Evolutionary conservation across 1,140 invertebrate genomes (phyloP).

Genomic region (Macrostomum lignano): DNA sequence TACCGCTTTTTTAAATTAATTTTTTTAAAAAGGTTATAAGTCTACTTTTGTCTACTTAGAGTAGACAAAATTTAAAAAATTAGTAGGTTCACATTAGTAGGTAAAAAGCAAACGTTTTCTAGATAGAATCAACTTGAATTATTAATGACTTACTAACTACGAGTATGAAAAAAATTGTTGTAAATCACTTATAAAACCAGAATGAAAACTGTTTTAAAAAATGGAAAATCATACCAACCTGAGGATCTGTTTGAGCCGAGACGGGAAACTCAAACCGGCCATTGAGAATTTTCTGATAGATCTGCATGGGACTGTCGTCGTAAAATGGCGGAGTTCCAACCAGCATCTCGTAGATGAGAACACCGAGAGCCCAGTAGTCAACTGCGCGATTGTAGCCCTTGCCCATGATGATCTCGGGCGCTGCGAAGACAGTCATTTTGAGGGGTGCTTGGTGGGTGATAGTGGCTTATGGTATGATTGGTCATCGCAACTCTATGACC

Average conservation of each 20-base stretch:
- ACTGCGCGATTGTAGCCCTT: no score
- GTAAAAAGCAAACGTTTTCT: neutral
- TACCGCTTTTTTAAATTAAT: no score
- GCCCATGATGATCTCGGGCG: no score
- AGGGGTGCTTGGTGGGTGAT: no score
- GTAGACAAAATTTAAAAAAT: no score
- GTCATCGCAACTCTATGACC: no score
- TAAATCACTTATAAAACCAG: neutral
- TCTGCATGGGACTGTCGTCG: slow-evolving; percentile 72
- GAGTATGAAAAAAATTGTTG: neutral
- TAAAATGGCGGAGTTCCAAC: slow-evolving; percentile 47
- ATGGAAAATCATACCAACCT: neutral
- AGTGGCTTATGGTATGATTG: no score
- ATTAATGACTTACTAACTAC: neutral
- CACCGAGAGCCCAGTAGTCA: no score
- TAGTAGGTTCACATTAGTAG: neutral
- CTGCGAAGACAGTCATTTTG: no score
- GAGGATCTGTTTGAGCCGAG: slow-evolving; percentile 37
- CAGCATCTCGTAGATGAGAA: no score
- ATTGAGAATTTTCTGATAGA: slow-evolving; percentile 72
- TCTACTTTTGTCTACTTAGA: no score
- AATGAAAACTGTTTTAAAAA: neutral
- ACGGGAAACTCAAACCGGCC: slow-evolving; percentile 72
- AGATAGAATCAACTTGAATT: neutral
- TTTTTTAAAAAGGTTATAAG: no score